Evolutionary conservation across 2,888 invertebrate genomes (phyloP).

Genomic region (Nephrotoma appendiculata): DNA sequence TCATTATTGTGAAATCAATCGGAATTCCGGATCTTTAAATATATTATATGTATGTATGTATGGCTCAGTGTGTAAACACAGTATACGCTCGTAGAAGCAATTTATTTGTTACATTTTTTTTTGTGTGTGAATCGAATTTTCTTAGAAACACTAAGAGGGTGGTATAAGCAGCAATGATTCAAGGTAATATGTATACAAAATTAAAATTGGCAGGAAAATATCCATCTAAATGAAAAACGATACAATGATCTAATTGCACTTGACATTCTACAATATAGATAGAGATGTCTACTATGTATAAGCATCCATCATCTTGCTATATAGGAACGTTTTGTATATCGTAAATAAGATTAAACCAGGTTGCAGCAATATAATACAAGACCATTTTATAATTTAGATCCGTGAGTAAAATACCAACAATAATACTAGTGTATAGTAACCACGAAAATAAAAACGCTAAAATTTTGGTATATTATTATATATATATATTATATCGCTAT

Average conservation of each 20-base stretch:
- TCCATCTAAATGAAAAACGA: background rate
- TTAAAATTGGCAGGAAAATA: background rate
- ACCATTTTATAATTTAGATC: background rate
- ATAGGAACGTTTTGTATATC: background rate
- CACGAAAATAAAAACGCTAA: background rate
- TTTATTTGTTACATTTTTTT: background rate
- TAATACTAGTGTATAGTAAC: background rate
- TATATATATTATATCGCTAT: background rate
- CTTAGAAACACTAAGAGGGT: background rate
- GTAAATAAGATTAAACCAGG: background rate
- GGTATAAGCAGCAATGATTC: background rate
- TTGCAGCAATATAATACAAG: background rate
- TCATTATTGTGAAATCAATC: background rate
- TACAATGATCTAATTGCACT: background rate
- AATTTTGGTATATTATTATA: background rate
- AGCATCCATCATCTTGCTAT: background rate
- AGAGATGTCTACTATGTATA: background rate
- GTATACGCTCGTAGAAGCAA: background rate
- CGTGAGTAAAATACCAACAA: background rate
- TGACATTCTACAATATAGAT: background rate
- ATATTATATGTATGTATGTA: no score
- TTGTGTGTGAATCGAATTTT: background rate
- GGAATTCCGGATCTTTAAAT: background rate
- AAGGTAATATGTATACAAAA: background rate
- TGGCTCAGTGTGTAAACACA: no score